A percentile compares a stretch with the other conserved stretches of the same genome.
Evolutionary conservation across 2,797 vertebrate genomes (phyloP).

Genomic region (Columba guinea): DNA sequence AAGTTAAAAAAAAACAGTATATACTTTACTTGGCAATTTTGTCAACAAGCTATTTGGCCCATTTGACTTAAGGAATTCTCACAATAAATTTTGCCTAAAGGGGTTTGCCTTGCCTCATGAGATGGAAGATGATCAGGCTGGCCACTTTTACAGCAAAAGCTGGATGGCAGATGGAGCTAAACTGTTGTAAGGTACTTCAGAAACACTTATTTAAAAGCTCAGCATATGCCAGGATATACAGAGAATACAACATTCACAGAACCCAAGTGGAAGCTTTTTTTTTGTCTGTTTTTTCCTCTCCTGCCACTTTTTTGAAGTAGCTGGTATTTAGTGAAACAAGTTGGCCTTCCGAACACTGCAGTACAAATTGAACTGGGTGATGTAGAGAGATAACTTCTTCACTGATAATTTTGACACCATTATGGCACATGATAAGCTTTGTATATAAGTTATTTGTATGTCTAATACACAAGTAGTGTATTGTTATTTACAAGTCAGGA

Average conservation of each 20-base stretch:
- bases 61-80: slow-evolving; percentile 7
- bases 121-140: slow-evolving; percentile 13
- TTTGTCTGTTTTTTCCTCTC: background rate
- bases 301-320: background rate
- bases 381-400: background rate
- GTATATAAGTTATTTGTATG: background rate
- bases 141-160: slow-evolving; percentile 28
- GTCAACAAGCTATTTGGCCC: background rate
- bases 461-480: background rate
- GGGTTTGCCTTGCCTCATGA: background rate
- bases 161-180: slow-evolving; percentile 53
- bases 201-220: slow-evolving; percentile 55
- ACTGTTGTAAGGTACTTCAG: slow-evolving; percentile 52
- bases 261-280: background rate
- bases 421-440: background rate
- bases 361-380: background rate
- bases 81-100: slow-evolving; percentile 22
- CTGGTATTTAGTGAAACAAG: background rate
- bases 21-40: background rate
- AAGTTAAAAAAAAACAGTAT: background rate
- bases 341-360: background rate
- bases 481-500: background rate
- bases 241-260: background rate
- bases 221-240: slow-evolving; percentile 9
- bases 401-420: background rate